Base-by-base conservation (phyloP, 2,113 vertebrate genomes). In the Saccopteryx leptura region DNA sequence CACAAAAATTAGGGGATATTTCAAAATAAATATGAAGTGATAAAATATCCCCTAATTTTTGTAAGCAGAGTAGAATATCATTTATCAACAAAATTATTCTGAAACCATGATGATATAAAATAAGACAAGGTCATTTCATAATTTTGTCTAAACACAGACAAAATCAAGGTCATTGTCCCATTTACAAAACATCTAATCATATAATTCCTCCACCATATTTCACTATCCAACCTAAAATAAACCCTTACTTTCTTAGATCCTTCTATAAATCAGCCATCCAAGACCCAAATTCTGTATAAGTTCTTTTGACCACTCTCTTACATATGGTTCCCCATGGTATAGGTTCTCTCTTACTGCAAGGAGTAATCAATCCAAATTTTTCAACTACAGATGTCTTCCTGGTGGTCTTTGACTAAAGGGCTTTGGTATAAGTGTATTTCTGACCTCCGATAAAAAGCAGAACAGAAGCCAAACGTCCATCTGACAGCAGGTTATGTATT, bases 121-220 rank as follows among this genome's bases (percentile, higher is more conserved):
- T 50, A 58, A 91, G 76, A 31, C 21, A 89, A 84, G 60, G 18
- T 5, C 18, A 61, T 60, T 85, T 72, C 39, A 63, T 83, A 83
- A 86, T 89, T 89, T 82, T 21, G 1, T 39, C 26, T 82, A 90
- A 91, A 31, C 24, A 78, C 50, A 54, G 13, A 94, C 19, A 92
- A 83, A 95, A 82, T 74, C 58, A 89, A 86, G 19, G 26, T 75
- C 13, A 82, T 12, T 82, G 28, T 87, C 7, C 65, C 78, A 85
- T 31, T 10, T 28, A 86, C 9, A 46, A 91, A 90, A 60, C 23
- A 61, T 31, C 4, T 24, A 88, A 48, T 83, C 24, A 69, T 56
- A 85, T 14, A 88, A 71, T 81, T 81, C 1, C 11, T 12, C 23
- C 0, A 28, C n/a, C 88, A 58, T 82, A 28, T 69, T 63, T 91